Conservation (phyloP, 2,888 invertebrate genomes). For the Brenthis hecate region DNA sequence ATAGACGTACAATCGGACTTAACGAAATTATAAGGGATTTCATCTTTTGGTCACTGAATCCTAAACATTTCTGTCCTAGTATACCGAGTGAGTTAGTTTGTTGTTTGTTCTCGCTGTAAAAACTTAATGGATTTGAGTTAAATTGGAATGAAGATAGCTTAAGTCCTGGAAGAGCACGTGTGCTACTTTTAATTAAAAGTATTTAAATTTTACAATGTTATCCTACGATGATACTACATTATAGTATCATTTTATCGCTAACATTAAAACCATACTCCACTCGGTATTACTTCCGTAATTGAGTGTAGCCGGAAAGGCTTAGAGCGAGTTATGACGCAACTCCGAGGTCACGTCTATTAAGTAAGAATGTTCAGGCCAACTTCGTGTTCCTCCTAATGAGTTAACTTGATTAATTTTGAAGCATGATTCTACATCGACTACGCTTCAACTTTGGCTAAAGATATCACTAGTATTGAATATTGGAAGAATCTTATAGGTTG, state of each 20-base stretch:
- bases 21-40: too few species aligned
- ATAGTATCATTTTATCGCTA: conserved; percentile 1
- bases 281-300: conserved; percentile 30
- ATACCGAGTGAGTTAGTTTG: too few species aligned
- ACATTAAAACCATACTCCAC: background rate
- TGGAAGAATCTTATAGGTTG: background rate
- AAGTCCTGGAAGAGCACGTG: background rate
- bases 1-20: too few species aligned
- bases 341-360: conserved; percentile 27
- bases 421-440: conserved; percentile 19
- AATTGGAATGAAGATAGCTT: background rate
- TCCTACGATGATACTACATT: background rate
- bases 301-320: conserved; percentile 37
- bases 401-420: conserved; percentile 34
- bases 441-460: conserved; percentile 2
- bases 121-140: too few species aligned
- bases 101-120: too few species aligned
- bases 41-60: too few species aligned
- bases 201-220: background rate
- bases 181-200: background rate
- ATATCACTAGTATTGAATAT: conserved; percentile 14
- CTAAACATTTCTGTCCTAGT: too few species aligned
- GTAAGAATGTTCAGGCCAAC: conserved; percentile 34
- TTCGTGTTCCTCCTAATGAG: conserved; percentile 31
- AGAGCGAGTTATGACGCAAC: conserved; percentile 34